Percentiles rank a stretch among this genome's conserved stretches.
phyloP scores from a whole-genome alignment of 2,888 invertebrate genomes.

The Digitonthophagus gazella region DNA sequence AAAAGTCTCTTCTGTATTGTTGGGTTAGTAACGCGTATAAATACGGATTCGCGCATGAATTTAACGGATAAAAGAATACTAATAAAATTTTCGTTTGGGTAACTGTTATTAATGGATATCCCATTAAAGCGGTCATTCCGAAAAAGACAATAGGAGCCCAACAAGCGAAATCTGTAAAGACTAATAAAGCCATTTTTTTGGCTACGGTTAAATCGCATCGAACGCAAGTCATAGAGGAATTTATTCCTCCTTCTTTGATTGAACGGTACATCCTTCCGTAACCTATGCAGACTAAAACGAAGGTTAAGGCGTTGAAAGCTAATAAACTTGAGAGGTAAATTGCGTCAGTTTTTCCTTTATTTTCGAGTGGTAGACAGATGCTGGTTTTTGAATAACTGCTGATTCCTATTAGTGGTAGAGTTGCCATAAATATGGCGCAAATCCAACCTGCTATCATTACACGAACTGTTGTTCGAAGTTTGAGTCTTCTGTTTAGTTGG shows the following conservation, averaged over 20 bases:
- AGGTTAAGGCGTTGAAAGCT: slow-evolving; percentile 61
- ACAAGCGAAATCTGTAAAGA: slow-evolving; percentile 64
- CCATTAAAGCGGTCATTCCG: slow-evolving; percentile 63
- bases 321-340: slow-evolving; percentile 59
- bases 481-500: slow-evolving; percentile 61
- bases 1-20: slow-evolving; percentile 61
- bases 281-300: slow-evolving; percentile 61
- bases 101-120: slow-evolving; percentile 60
- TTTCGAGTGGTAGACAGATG: slow-evolving; percentile 66
- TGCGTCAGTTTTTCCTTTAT: slow-evolving; percentile 54
- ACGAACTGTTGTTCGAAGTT: slow-evolving; percentile 56
- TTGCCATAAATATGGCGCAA: slow-evolving; percentile 58
- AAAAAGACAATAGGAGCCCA: slow-evolving; percentile 68
- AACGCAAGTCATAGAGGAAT: slow-evolving; percentile 50
- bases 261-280: slow-evolving; percentile 64
- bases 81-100: slow-evolving; percentile 57
- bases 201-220: slow-evolving; percentile 57
- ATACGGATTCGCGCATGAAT: slow-evolving; percentile 69
- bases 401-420: slow-evolving; percentile 61
- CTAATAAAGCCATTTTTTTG: slow-evolving; percentile 65
- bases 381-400: slow-evolving; percentile 66
- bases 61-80: slow-evolving; percentile 68
- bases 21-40: slow-evolving; percentile 67
- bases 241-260: slow-evolving; percentile 57
- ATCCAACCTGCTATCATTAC: slow-evolving; percentile 62